Percentiles rank a stretch among this genome's conserved stretches.
Conservation (phyloP, 2,888 invertebrate species). For the Eumacrocentrus americanus region DNA sequence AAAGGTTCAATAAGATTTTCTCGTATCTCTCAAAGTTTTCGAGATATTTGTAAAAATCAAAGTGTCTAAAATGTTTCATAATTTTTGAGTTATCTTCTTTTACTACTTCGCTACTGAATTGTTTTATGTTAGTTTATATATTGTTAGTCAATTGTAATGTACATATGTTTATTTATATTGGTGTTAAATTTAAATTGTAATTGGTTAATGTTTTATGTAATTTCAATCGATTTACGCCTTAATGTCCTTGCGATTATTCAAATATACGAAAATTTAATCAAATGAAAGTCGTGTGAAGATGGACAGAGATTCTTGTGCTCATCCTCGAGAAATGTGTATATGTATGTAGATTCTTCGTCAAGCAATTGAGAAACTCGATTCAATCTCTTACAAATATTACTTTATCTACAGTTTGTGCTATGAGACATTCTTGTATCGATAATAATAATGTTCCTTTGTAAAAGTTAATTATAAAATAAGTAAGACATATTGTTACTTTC, state of each 20-base stretch:
- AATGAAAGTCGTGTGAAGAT: conserved; percentile 4
- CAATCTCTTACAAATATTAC: neutral
- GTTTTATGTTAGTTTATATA: neutral
- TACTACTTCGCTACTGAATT: too few species aligned
- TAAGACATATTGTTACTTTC: too few species aligned
- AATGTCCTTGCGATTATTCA: conserved; percentile 5
- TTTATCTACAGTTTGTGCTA: neutral
- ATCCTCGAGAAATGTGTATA: neutral
- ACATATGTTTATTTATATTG: neutral
- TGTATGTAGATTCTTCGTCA: too few species aligned
- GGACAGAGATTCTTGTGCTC: neutral
- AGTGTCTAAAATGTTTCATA: too few species aligned
- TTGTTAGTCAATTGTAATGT: neutral
- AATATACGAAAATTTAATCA: conserved; percentile 1
- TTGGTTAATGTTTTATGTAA: neutral
- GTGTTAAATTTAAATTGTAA: neutral
- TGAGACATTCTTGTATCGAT: too few species aligned
- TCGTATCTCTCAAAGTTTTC: too few species aligned
- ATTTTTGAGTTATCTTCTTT: neutral
- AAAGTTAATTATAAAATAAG: too few species aligned
- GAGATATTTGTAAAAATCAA: too few species aligned
- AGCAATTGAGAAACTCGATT: neutral
- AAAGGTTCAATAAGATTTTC: too few species aligned
- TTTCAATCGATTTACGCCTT: neutral
- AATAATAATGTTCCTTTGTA: too few species aligned